Evolutionary conservation across 2,888 invertebrate species (phyloP), one percentile per base, ranked within the genome.

Genomic region (Chrysolina oricalcia): DNA sequence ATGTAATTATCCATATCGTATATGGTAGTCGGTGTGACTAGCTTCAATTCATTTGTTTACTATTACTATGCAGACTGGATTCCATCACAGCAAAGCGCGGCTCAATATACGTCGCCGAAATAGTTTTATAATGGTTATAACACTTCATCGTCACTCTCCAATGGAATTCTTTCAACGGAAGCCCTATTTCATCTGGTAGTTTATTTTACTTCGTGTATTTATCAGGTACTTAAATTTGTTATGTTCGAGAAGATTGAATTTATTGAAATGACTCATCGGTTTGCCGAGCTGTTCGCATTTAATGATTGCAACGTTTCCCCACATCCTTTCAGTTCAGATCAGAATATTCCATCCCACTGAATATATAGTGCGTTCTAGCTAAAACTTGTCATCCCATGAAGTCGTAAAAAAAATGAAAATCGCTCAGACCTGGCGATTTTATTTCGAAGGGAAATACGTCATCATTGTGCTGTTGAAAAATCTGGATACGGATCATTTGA

Each of bases 151-250:
- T 11, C 56, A 56, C 23, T 21, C 19, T 23, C 10, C 56, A 56
- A 11, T 56, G 13, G 21, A 13, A 23, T 56, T 56, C 56, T 23
- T 15, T 56, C 56, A 56, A 19, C 56, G 23, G 23, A 56, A 48
- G 48, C 48, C 17, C 10, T 10, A 48, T 17, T 48, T 13, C 19
- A 21, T 6, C 15, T 56, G 13, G 23, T 13, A 19, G 56, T 56
- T 56, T 56, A 13, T 56, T 21, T 56, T 56, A 56, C 56, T 56
- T 13, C 21, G 15, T 56, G 13, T 21, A 56, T 56, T 23, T 46
- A 21, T 56, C 56, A 56, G 21, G 56, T 23, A 15, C 13, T 56
- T 13, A 56, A 56, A 56, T 56, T 19, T 56, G 56, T 56, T 56
- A 23, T 56, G 56, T 15, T 23, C 21, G 56, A 6, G 56, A 5